Conservation (phyloP, 2,113 vertebrate genomes). For the Bos javanicus region DNA sequence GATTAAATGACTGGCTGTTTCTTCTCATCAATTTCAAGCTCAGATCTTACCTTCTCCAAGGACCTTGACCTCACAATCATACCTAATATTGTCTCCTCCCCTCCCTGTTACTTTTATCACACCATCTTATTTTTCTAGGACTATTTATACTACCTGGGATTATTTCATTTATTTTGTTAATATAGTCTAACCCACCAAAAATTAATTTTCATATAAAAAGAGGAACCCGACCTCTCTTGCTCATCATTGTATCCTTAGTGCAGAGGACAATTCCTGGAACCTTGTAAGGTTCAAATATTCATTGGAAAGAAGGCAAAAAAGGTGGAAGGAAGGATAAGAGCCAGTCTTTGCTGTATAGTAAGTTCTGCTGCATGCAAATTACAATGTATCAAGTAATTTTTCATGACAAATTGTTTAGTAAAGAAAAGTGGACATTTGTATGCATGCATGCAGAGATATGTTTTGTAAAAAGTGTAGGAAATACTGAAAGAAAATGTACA, state of each 20-base stretch:
- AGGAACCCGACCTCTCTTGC: not conserved
- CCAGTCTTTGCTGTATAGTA: not conserved
- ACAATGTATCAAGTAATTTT: not conserved
- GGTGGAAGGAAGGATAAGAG: not conserved
- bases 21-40: not conserved
- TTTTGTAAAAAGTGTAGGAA: not conserved
- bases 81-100: not conserved
- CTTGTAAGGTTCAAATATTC: not conserved
- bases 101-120: not conserved
- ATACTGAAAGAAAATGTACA: not conserved
- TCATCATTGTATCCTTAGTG: not conserved
- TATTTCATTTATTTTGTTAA: not conserved
- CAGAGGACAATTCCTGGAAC: not conserved
- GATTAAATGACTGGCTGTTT: not conserved
- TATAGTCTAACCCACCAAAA: not conserved
- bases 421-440: not conserved
- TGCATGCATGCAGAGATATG: not conserved
- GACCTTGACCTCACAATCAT: not conserved
- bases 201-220: not conserved
- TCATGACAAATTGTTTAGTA: not conserved
- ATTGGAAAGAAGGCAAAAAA: not conserved
- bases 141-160: not conserved
- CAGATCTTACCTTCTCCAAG: not conserved
- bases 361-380: not conserved
- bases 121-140: not conserved